Base-by-base conservation (phyloP, 2,888 invertebrate species). In the Drosophila anceps region DNA sequence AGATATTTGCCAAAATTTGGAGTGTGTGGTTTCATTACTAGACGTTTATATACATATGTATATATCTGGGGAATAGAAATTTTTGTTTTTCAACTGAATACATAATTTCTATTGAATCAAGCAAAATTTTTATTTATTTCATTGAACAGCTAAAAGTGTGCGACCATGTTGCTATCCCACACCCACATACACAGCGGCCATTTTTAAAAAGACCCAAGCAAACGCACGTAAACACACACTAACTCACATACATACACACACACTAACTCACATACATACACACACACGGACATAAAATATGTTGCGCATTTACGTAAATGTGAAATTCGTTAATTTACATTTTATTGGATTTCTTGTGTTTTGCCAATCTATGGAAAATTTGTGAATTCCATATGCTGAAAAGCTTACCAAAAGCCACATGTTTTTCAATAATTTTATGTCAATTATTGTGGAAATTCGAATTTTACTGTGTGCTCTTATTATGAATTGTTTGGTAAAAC, bases 391-490 rank as follows among this genome's bases (percentile, higher is more conserved):
- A 4, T 79, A 67, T 46, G 37, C 48, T 31, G 15, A 74, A 83
- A 86, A 86, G 79, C 90, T 90, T 86, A 86, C 86, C 90, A 88
- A 90, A 69, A 15, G 27, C 18, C 61, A 65, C 55, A 48, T 72
- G 12, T 44, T 72, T 18, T 54, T 39, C 4, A 4, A n/a, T 10
- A 27, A n/a, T 54, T 39, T 20, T 51, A 43, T 39, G 69, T 61
- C 73, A 73, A 73, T 82, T 76, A 53, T 29, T 44, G 10, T 65
- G 12, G 5, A 43, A 55, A 20, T 53, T 43, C 2, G 29, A 57
- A 43, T 54, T 33, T 60, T 41, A 12, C 43, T 43, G 20, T 50
- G 41, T 53, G 31, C 43, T 65, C 37, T 69, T 68, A 31, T 37
- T 48, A 12, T 62, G 59, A 5, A 44, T 39, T 54, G 29, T 10